Conservation (phyloP, 2,888 invertebrate species). For the Diaphora mendica region DNA sequence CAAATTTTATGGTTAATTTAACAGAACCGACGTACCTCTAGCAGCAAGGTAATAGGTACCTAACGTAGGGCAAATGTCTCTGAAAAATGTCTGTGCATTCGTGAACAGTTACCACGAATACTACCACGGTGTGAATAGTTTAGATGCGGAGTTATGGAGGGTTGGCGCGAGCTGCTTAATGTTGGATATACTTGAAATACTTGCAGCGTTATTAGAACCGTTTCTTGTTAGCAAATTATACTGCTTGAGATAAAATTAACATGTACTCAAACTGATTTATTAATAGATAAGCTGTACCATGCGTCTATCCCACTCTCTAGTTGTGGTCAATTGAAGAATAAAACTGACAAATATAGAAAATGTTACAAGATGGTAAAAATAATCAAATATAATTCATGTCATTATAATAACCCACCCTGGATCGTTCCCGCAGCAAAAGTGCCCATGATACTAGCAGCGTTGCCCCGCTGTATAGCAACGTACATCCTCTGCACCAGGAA, state of each 20-base stretch:
- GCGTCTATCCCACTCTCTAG: too few species aligned
- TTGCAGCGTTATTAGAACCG: not conserved
- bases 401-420: too few species aligned
- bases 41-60: slow-evolving; percentile 7
- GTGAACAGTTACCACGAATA: slow-evolving; percentile 22
- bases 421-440: too few species aligned
- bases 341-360: too few species aligned
- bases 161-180: not conserved
- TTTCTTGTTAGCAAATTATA: not conserved
- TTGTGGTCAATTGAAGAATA: too few species aligned
- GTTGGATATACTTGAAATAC: not conserved
- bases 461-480: too few species aligned
- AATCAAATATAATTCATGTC: too few species aligned
- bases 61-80: slow-evolving; percentile 18
- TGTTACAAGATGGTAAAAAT: too few species aligned
- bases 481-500: too few species aligned
- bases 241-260: not conserved
- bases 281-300: not conserved
- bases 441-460: too few species aligned
- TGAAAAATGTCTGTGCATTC: slow-evolving; percentile 50
- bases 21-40: slow-evolving; percentile 35
- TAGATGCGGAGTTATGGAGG: slow-evolving; percentile 9
- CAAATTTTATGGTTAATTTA: slow-evolving; percentile 51
- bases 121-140: slow-evolving; percentile 23
- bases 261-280: not conserved